Evolutionary conservation across 2,797 vertebrate species (phyloP), one percentile per base, ranked within the genome.

Genomic region (Lycodopsis pacificus): DNA sequence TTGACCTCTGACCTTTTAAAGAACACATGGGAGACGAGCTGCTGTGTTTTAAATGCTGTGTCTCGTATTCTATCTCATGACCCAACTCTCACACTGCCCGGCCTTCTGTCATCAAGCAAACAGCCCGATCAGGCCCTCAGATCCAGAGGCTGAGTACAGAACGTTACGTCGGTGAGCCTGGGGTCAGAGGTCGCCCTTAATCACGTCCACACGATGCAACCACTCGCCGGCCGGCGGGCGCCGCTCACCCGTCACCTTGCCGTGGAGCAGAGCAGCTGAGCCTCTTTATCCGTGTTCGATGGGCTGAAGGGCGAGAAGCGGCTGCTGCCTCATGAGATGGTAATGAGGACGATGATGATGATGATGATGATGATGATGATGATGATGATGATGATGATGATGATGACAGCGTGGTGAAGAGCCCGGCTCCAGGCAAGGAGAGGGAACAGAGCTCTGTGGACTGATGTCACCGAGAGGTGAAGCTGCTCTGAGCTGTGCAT

Each of bases 281-380:
- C 78, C 77, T 88, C 88, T 90, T 84, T 84, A 91, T 90, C 13
- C 2, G 54, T 7, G 71, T 70, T 64, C 68, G 77, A 89, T 88
- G 88, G 84, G 30, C 64, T 86, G 88, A 93, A 94, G 92, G 93
- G 87, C 92, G 73, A 51, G 69, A 67, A 82, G 75, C 34, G 3
- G 36, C 22, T 54, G 63, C n/a, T 4, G 17, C 49, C 30, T 78
- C 78, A 56, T 88, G 73, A 86, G 88, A 79, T 22, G 59, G 17
- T 75, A 81, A 86, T 81, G 84, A 70, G 56, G 2, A 51, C 0
- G 38, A 11, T 8, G 22, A 40, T 4, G 38, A 14, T 42, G 40
- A 42, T 14, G 40, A 42, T 14, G 40, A 25, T 25, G 25, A 25
- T 25, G 40, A 42, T 14, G 42, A 44, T 15, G 42, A 9, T n/a